phyloP scores from a whole-genome alignment of 2,888 invertebrate species.

The Megastigmus dorsalis region DNA sequence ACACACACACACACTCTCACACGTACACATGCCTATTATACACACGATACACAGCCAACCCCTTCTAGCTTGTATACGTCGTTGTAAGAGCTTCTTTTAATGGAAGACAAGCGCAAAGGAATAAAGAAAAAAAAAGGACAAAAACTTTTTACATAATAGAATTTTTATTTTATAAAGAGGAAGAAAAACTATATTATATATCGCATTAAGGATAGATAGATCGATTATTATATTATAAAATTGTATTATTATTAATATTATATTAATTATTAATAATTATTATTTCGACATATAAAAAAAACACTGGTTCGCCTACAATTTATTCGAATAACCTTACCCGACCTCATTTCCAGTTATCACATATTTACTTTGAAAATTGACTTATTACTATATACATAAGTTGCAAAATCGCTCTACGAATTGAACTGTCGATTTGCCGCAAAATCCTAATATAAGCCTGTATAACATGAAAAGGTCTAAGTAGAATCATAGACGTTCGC shows the following conservation, averaged over 20 bases:
- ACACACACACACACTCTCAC: too few relatives aligned
- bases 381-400: too few relatives aligned
- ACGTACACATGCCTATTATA: too few relatives aligned
- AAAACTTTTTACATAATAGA: conserved; percentile 69
- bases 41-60: conserved; percentile 46
- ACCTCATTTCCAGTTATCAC: too few relatives aligned
- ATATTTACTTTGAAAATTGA: too few relatives aligned
- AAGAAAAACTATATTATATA: conserved; percentile 68
- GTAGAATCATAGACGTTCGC: not conserved
- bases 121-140: conserved; percentile 52
- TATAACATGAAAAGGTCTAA: too few relatives aligned
- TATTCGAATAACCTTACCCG: not conserved
- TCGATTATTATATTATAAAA: conserved; percentile 65
- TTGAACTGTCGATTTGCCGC: too few relatives aligned
- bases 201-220: conserved; percentile 64
- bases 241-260: conserved; percentile 63
- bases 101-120: conserved; percentile 51
- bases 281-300: conserved; percentile 55
- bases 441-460: too few relatives aligned
- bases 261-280: conserved; percentile 62
- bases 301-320: conserved; percentile 13
- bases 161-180: conserved; percentile 70
- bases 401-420: too few relatives aligned
- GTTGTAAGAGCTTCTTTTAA: conserved; percentile 52
- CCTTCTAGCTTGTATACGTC: conserved; percentile 54